Base-by-base conservation (phyloP, 1,140 invertebrate genomes). In the Harpegnathos saltator region DNA sequence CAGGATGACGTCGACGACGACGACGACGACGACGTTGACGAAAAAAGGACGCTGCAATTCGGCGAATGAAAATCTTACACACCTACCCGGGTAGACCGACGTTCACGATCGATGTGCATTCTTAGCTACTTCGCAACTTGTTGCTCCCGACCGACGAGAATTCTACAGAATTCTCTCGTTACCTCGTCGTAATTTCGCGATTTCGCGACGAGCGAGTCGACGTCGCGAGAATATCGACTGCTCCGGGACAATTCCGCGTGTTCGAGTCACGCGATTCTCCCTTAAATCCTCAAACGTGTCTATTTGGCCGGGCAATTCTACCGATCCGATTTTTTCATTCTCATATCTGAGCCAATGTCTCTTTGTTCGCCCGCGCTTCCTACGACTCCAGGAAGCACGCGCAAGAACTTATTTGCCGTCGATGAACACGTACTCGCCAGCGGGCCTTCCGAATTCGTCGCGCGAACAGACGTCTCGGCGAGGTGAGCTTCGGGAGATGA, bases 41-140 rank as follows among this genome's bases (percentile, higher is more conserved):
- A n/a, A n/a, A n/a, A n/a, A n/a, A n/a, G n/a, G 29, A 82, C 69
- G 80, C 58, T 68, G 82, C 68, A 56, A 86, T 85, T 90, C 44
- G 82, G 82, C 81, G 83, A 85, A 89, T 88, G 85, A 90, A 89
- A 90, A 88, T 91, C 44, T 89, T 89, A 91, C 88, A 73, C 83
- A 73, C 88, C 77, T 86, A 85, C 61, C 44, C 82, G 75, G 73
- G 44, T 54, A 59, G 56, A 52, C 48, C 33, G 38, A 44, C 48
- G n/a, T n/a, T n/a, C n/a, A 59, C 24, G 71, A 62, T 77, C 44
- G n/a, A 50, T 48, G 44, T 22, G 71, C 65, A 50, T 69, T 62
- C 75, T 65, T 83, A 56, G 50, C 15, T 44, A 44, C 38, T 86
- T 85, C 78, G 59, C 85, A 80, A 91, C 87, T 91, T 91, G 89